A percentile compares a stretch with the other conserved stretches of the same genome.
Evolutionary conservation across 1,140 invertebrate species (phyloP).

Genomic region (Eriosoma lanigerum): DNA sequence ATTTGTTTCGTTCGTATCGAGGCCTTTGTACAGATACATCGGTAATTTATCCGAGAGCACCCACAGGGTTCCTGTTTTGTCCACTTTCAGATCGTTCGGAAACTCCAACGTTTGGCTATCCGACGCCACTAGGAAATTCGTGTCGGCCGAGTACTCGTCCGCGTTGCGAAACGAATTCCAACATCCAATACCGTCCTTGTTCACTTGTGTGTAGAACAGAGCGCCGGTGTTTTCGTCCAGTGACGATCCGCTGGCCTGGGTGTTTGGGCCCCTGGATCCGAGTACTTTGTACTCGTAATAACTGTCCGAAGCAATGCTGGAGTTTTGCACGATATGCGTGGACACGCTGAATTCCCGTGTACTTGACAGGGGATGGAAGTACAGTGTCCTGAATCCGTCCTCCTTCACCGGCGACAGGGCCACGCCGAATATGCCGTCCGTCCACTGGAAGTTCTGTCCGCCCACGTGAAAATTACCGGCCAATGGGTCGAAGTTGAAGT

Average conservation of each 20-base stretch:
- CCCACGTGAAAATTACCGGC: slow-evolving; percentile 70
- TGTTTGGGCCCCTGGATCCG: slow-evolving; percentile 70
- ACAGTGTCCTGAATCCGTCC: slow-evolving; percentile 71
- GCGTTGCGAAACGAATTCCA: slow-evolving; percentile 65
- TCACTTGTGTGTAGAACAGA: slow-evolving; percentile 74
- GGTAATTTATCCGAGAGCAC: slow-evolving; percentile 80
- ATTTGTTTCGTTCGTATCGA: slow-evolving; percentile 76
- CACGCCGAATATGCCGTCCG: slow-evolving; percentile 74
- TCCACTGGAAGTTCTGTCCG: slow-evolving; percentile 73
- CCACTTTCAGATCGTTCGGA: slow-evolving; percentile 76
- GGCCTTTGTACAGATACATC: slow-evolving; percentile 68
- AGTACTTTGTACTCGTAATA: slow-evolving; percentile 70
- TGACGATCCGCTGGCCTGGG: slow-evolving; percentile 73
- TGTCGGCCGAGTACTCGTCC: slow-evolving; percentile 58
- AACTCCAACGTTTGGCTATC: slow-evolving; percentile 76
- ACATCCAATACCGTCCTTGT: slow-evolving; percentile 74
- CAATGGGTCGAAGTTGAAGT: slow-evolving; percentile 78
- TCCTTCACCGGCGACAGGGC: slow-evolving; percentile 63
- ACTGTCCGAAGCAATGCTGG: slow-evolving; percentile 63
- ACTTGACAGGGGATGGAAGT: slow-evolving; percentile 76
- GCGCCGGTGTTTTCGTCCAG: slow-evolving; percentile 71
- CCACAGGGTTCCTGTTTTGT: slow-evolving; percentile 66
- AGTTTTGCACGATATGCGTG: slow-evolving; percentile 66
- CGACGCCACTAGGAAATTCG: slow-evolving; percentile 66
- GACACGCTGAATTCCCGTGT: slow-evolving; percentile 68